Evolutionary conservation across 2,888 invertebrate species (phyloP).

Genomic region (Apamea crenata): DNA sequence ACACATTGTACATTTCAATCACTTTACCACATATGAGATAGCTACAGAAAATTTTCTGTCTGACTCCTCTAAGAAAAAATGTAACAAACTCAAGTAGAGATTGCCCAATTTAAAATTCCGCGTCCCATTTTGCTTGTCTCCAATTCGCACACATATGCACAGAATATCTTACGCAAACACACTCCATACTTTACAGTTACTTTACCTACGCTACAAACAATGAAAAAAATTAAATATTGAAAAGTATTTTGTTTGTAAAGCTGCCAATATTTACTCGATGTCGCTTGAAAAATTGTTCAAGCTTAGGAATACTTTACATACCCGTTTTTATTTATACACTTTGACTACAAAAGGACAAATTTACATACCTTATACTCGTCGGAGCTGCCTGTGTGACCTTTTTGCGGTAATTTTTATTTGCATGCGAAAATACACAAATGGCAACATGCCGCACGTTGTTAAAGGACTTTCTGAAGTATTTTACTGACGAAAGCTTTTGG

Average conservation of each 20-base stretch:
- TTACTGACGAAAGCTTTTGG: constrained; percentile 49
- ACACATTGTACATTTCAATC: neutral
- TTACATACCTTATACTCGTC: constrained; percentile 73
- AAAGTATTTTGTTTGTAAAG: constrained; percentile 50
- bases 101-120: neutral
- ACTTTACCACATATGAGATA: neutral
- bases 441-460: constrained; percentile 55
- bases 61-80: neutral
- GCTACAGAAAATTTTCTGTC: neutral
- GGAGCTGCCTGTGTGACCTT: constrained; percentile 67
- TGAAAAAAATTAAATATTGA: constrained; percentile 30
- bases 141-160: constrained; percentile 1
- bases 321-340: constrained; percentile 64
- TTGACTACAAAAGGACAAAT: constrained; percentile 71
- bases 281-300: constrained; percentile 57
- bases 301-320: constrained; percentile 63
- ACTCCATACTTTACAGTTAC: constrained; percentile 1
- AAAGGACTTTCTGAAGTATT: constrained; percentile 59
- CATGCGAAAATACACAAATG: constrained; percentile 68
- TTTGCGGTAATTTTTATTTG: constrained; percentile 76
- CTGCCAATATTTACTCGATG: constrained; percentile 57
- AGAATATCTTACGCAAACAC: constrained; percentile 19
- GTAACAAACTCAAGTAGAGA: neutral
- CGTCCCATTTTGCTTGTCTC: neutral
- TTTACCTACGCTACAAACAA: neutral